phyloP scores from a whole-genome alignment of 2,113 vertebrate species.

The Tychaedon coryphoeus region DNA sequence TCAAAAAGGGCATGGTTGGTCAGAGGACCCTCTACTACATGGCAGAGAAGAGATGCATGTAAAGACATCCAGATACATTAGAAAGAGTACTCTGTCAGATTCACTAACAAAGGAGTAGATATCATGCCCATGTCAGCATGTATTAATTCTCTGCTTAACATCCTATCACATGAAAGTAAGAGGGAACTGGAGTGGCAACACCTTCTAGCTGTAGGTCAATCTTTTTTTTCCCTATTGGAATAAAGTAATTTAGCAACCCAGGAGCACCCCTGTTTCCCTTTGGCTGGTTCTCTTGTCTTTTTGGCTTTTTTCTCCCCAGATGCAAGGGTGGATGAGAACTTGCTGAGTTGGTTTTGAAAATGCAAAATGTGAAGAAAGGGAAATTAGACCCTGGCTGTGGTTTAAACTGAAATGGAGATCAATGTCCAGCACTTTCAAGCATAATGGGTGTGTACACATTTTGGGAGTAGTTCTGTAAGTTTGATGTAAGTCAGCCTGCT shows the following conservation, averaged over 20 bases:
- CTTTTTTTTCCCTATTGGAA: background rate
- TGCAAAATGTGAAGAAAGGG: slow-evolving; percentile 66
- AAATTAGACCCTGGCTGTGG: slow-evolving; percentile 59
- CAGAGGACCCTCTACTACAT: accelerated
- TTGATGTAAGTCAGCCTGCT: slow-evolving; percentile 45
- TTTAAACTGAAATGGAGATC: slow-evolving; percentile 63
- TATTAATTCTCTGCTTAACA: background rate
- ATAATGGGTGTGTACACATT: slow-evolving; percentile 35
- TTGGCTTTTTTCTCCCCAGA: slow-evolving; percentile 46
- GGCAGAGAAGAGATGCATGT: background rate
- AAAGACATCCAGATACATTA: background rate
- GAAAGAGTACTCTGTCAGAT: background rate
- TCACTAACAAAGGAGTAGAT: background rate
- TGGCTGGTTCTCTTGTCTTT: background rate
- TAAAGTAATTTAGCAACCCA: background rate
- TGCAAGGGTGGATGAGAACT: slow-evolving; percentile 59
- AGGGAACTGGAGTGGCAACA: background rate
- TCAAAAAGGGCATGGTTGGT: background rate
- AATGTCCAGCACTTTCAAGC: slow-evolving; percentile 33
- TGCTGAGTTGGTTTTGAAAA: slow-evolving; percentile 61
- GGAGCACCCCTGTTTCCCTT: background rate
- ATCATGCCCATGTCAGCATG: background rate
- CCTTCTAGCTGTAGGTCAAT: background rate
- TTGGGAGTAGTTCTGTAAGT: slow-evolving; percentile 24
- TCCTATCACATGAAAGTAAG: background rate